phyloP scores from a whole-genome alignment of 2,888 invertebrate genomes.

The Drosophila kokeensis region DNA sequence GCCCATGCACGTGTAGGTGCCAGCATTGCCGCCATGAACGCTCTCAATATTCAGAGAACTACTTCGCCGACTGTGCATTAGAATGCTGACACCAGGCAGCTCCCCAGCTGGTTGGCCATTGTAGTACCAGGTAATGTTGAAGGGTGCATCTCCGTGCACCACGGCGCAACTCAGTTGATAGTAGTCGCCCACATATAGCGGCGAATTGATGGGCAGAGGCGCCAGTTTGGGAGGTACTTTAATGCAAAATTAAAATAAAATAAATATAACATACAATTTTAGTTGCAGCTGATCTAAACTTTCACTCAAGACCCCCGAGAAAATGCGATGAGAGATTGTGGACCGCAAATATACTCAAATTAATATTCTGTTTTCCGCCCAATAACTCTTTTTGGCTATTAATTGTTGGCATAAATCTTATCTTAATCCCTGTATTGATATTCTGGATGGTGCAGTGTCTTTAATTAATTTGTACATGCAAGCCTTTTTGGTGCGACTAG shows the following conservation, averaged over 20 bases:
- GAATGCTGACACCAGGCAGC: slow-evolving; percentile 76
- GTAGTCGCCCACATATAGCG: slow-evolving; percentile 88
- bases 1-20: slow-evolving; percentile 91
- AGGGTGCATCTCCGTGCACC: slow-evolving; percentile 92
- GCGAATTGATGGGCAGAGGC: slow-evolving; percentile 88
- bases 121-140: slow-evolving; percentile 91
- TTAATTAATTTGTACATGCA: slow-evolving; percentile 60
- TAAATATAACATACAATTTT: slow-evolving; percentile 28
- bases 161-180: slow-evolving; percentile 89
- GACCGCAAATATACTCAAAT: not conserved
- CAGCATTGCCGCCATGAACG: slow-evolving; percentile 88
- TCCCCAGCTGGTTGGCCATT: slow-evolving; percentile 85
- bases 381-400: not conserved
- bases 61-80: slow-evolving; percentile 87
- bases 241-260: slow-evolving; percentile 29
- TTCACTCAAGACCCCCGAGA: not conserved
- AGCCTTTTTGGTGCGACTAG: slow-evolving; percentile 44
- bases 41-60: slow-evolving; percentile 88
- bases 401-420: not conserved
- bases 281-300: slow-evolving; percentile 20
- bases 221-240: slow-evolving; percentile 88
- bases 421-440: not conserved
- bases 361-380: too few species aligned
- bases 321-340: not conserved
- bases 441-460: slow-evolving; percentile 17